Evolutionary conservation across 2,113 vertebrate species (phyloP), one percentile per base, ranked within the genome.

Genomic region (Ramphastos sulfuratus): DNA sequence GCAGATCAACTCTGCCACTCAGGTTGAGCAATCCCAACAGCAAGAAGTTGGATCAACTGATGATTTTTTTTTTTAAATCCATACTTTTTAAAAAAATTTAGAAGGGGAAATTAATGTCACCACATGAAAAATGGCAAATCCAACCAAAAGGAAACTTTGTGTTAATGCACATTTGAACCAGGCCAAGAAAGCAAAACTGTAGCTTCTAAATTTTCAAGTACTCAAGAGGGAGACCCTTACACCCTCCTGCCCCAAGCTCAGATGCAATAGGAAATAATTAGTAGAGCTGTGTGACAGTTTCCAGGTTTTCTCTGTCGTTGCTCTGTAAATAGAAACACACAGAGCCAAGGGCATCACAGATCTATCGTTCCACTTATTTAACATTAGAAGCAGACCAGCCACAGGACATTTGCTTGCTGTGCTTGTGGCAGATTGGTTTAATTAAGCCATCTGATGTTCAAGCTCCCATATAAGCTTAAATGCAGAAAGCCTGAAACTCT

Each of bases 111-210:
- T 73, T 46, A 52, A 76, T 0, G 0, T 12, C 54, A 82, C 20
- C 19, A 33, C 52, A 85, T 63, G 14, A 46, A 39, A 75, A 74
- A 2, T 15, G 58, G 21, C 78, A 33, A 78, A 55, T 69, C 73
- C 15, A 85, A 91, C 73, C 79, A 37, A 67, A 85, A 94, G 58
- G 80, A 88, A 92, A 73, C 48, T 75, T 83, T 96, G 91, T 85
- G 95, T 96, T 92, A 97, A 95, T 73, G 87, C 84, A 94, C 64
- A 97, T 92, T 95, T 96, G 95, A 97, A 95, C 87, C 81, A 97
- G 94, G 85, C 78, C 96, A 97, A 96, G 85, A 96, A 96, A 97
- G 95, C 35, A 92, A 90, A 14, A 73, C 23, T 35, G 2, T 64
- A 54, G 64, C 19, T 70, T 78, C 35, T 33, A 78, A 88, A 90